Conservation (phyloP, 2,888 invertebrate species). For the Drosophila parthenogenetica region DNA sequence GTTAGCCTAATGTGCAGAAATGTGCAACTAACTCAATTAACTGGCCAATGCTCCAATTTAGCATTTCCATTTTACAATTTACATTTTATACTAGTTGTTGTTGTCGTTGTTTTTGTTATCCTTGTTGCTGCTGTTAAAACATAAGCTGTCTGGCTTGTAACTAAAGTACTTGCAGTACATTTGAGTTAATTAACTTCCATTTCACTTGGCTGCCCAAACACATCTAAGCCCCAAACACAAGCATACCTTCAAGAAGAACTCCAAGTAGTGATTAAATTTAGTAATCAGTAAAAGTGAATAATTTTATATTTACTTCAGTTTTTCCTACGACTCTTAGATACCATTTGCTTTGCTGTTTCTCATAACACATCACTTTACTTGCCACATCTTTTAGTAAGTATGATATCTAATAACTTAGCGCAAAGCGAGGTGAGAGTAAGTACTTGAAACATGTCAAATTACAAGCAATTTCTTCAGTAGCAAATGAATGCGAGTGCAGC, state of each 20-base stretch:
- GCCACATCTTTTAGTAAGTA: not conserved
- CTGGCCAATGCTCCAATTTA: slow-evolving; percentile 29
- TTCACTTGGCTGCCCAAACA: slow-evolving; percentile 35
- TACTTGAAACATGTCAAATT: slow-evolving; percentile 50
- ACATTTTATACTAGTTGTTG: slow-evolving; percentile 20
- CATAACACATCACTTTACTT: not conserved
- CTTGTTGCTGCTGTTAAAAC: slow-evolving; percentile 6
- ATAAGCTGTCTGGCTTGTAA: slow-evolving; percentile 39
- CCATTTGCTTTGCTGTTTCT: not conserved
- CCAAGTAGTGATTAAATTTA: too few relatives aligned
- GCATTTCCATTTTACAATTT: slow-evolving; percentile 42
- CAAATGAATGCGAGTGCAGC: slow-evolving; percentile 7
- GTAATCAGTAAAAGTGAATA: too few relatives aligned
- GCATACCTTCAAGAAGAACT: not conserved
- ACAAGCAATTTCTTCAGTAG: slow-evolving; percentile 47
- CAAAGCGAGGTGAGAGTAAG: not conserved
- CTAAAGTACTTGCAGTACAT: slow-evolving; percentile 35
- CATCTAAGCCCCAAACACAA: not conserved
- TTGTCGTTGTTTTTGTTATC: not conserved
- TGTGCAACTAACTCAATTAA: slow-evolving; percentile 13
- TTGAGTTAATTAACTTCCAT: slow-evolving; percentile 64
- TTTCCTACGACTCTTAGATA: not conserved
- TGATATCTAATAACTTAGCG: slow-evolving; percentile 12
- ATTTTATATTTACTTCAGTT: too few relatives aligned
- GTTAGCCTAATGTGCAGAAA: slow-evolving; percentile 1